A percentile compares a stretch with the other conserved stretches of the same genome.
Evolutionary conservation across 37 sponge, comb jelly and placozoan genomes (phyloP).

Genomic region (Petrosia ficiformis): DNA sequence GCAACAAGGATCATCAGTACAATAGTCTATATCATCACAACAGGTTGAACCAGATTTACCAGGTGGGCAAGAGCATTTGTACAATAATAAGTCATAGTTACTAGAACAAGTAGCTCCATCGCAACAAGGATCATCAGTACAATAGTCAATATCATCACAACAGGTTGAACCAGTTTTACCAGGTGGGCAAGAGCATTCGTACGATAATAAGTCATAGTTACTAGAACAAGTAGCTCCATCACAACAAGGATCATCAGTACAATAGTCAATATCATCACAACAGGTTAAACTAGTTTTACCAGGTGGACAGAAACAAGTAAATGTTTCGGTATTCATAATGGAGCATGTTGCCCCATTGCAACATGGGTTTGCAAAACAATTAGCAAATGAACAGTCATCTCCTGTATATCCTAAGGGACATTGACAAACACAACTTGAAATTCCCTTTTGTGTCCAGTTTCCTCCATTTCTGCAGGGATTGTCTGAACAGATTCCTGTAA

Average conservation of each 20-base stretch:
- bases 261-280: background rate
- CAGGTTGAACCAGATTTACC: constrained; percentile 2
- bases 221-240: background rate
- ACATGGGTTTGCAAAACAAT: background rate
- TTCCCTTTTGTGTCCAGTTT: background rate
- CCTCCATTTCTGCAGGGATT: background rate
- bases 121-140: background rate
- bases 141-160: background rate
- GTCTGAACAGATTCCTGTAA: background rate
- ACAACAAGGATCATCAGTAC: background rate
- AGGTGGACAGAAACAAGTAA: background rate
- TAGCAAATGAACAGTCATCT: background rate
- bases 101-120: background rate
- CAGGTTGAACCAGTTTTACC: constrained; percentile 4
- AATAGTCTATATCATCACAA: background rate
- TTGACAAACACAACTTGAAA: background rate
- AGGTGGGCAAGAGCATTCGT: background rate
- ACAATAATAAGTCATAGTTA: background rate
- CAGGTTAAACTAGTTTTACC: background rate
- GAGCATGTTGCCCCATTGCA: background rate
- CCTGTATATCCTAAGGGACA: background rate
- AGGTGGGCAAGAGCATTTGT: background rate
- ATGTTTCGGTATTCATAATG: background rate
- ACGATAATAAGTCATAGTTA: background rate
- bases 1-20: background rate